These are phyloP conservation scores for Schizothorax lantsangensis DNA, from an alignment of 2,797 vertebrate species.

Conservation along the genomic window DNA sequence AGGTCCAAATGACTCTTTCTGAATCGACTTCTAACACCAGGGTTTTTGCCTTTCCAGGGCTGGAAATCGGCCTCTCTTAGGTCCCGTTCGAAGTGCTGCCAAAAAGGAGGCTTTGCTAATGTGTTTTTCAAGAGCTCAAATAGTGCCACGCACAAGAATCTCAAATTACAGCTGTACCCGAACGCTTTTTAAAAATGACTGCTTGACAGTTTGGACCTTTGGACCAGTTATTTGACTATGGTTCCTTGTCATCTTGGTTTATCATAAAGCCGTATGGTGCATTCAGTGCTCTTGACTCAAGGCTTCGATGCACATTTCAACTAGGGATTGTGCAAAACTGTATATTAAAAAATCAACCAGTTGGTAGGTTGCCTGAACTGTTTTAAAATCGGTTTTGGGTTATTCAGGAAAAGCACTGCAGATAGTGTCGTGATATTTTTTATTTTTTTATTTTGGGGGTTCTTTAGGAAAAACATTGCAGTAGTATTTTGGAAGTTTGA, in stretches of 20 bases:
- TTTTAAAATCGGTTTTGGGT: background rate
- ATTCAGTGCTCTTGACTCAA: background rate
- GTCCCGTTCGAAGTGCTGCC: conserved; percentile 23
- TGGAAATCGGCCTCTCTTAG: background rate
- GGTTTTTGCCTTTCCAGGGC: background rate
- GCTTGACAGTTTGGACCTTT: conserved; percentile 7
- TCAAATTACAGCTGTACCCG: conserved; percentile 1
- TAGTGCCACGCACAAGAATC: conserved; percentile 5
- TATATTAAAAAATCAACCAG: background rate
- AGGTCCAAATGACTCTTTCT: background rate
- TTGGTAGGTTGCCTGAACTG: background rate
- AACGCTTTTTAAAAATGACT: background rate
- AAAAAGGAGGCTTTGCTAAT: conserved; percentile 34
- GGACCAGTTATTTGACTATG: background rate
- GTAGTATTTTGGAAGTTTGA: too few relatives aligned
- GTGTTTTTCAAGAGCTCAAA: conserved; percentile 39
- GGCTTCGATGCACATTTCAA: background rate
- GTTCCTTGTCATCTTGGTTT: background rate
- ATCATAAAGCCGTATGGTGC: background rate
- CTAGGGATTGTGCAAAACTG: background rate
- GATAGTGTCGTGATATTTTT: too few relatives aligned
- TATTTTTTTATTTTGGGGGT: too few relatives aligned
- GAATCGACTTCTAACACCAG: conserved; percentile 12
- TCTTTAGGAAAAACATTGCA: too few relatives aligned
- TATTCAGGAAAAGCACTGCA: too few relatives aligned